A percentile compares a stretch with the other conserved stretches of the same genome.
Evolutionary conservation across 1,140 invertebrate genomes (phyloP).

Genomic region (Metaphire vulgaris): DNA sequence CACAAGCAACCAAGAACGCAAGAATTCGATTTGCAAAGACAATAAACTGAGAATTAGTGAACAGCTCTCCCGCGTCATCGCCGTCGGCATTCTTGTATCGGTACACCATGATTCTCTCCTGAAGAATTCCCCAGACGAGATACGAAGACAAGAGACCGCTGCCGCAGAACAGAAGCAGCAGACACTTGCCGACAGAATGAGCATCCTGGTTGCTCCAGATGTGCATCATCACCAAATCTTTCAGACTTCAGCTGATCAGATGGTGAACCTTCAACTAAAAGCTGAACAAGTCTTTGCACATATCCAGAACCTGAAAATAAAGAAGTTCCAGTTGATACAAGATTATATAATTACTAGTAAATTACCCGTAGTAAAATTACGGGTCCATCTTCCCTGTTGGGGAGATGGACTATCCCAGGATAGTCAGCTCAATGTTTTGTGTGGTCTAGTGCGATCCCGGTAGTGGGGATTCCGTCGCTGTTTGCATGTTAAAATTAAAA

Average conservation of each 20-base stretch:
- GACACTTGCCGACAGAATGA: constrained; percentile 16
- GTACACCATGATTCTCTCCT: constrained; percentile 65
- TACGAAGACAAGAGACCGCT: constrained; percentile 80
- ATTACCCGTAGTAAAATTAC: too few species aligned
- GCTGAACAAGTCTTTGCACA: constrained; percentile 28
- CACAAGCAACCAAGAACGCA: constrained; percentile 69
- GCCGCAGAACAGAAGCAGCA: constrained; percentile 65
- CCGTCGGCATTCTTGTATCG: constrained; percentile 51
- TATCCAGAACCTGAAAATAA: not conserved
- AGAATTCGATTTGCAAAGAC: constrained; percentile 88
- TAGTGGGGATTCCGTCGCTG: too few species aligned
- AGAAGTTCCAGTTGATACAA: not conserved
- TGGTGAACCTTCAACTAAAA: constrained; percentile 38
- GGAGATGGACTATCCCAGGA: too few species aligned
- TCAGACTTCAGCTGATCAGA: constrained; percentile 58
- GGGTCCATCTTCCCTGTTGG: too few species aligned
- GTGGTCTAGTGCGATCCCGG: too few species aligned
- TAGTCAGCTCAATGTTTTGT: too few species aligned
- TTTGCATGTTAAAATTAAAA: too few species aligned
- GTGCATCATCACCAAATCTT: constrained; percentile 54
- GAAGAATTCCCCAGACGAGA: constrained; percentile 86
- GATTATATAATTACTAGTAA: too few species aligned
- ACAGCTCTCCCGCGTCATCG: constrained; percentile 54
- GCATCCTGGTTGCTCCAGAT: constrained; percentile 32
- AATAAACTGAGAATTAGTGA: constrained; percentile 87